Evolutionary conservation across 92 coral and sea anemone species (phyloP).

Genomic region (Paramuricea clavata): DNA sequence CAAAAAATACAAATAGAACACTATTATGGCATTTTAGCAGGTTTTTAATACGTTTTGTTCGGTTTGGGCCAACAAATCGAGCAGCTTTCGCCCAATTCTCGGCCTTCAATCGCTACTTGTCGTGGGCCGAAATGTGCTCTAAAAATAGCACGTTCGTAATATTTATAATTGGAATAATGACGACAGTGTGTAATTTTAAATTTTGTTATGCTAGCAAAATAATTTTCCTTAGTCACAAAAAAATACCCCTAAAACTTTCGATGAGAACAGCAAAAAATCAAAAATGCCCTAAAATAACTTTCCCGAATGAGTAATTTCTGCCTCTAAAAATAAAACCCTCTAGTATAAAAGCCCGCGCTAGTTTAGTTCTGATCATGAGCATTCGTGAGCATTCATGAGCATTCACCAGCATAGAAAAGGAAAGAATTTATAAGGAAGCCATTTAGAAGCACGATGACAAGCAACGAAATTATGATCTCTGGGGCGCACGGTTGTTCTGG

Average conservation of each 20-base stretch:
- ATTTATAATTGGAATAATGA: background rate
- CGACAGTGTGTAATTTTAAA: background rate
- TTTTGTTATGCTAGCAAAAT: constrained; percentile 17
- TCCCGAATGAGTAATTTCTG: constrained; percentile 6
- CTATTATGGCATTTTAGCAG: background rate
- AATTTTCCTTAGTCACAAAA: background rate
- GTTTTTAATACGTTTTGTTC: background rate
- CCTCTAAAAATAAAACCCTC: constrained; percentile 10
- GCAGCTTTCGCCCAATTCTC: background rate
- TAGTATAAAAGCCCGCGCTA: constrained; percentile 20
- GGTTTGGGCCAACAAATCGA: background rate
- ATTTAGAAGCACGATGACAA: too few species aligned
- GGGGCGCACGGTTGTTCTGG: constrained; percentile 32
- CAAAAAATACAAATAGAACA: background rate
- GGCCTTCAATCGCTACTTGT: background rate
- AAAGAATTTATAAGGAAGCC: too few species aligned
- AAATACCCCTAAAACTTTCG: constrained; percentile 5
- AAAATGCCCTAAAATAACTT: background rate
- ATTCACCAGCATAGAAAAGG: too few species aligned
- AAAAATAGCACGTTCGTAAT: too few species aligned
- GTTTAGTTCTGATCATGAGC: background rate
- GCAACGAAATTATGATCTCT: constrained; percentile 15
- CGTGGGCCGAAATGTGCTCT: too few species aligned
- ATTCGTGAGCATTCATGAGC: too few species aligned
- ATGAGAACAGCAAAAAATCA: constrained; percentile 23